Evolutionary conservation across 2,797 vertebrate genomes (phyloP).

Genomic region (Australoheros facetus): DNA sequence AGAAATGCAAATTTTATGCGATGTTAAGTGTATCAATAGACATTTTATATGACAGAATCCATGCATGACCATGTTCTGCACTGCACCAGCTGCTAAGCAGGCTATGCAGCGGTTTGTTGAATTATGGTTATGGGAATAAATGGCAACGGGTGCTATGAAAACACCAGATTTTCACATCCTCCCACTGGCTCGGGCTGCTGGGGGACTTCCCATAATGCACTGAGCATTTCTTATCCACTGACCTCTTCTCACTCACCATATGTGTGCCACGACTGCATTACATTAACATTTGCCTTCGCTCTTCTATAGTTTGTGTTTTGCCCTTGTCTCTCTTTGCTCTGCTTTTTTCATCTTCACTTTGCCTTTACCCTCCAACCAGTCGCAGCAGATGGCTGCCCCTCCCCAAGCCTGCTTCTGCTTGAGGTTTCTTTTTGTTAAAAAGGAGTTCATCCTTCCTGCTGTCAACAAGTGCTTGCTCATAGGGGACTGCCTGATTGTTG

Average conservation of each 20-base stretch:
- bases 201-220: no score
- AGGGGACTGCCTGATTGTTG: no score
- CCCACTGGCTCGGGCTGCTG: neutral
- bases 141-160: conserved; percentile 27
- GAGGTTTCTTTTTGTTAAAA: neutral
- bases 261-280: neutral
- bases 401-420: neutral
- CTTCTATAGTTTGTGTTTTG: neutral
- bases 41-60: conserved; percentile 12
- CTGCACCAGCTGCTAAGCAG: conserved; percentile 27
- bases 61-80: conserved; percentile 17
- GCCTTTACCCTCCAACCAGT: neutral
- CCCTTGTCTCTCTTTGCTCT: neutral
- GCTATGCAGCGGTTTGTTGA: conserved; percentile 32
- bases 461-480: neutral
- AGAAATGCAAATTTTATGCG: neutral
- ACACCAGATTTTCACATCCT: conserved; percentile 12
- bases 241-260: neutral
- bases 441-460: neutral
- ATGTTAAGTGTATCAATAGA: conserved; percentile 1
- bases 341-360: neutral
- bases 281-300: neutral
- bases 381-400: neutral
- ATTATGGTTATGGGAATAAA: conserved; percentile 24
- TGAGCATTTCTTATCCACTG: neutral